Evolutionary conservation across 2,113 vertebrate genomes (phyloP).

Genomic region (Cichladusa arquata): DNA sequence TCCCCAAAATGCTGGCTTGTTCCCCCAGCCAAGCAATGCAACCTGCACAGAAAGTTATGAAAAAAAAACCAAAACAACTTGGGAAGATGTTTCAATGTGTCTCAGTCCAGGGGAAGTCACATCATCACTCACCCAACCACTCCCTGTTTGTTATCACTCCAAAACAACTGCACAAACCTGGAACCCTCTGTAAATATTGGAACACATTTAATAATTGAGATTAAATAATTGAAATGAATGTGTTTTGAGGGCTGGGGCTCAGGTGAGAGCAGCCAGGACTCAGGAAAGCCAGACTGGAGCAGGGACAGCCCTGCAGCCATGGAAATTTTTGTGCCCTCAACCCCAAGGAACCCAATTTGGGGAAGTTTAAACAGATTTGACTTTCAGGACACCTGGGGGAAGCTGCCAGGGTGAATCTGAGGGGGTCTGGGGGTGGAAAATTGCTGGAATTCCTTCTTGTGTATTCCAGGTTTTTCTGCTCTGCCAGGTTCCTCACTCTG

Average conservation of each 20-base stretch:
- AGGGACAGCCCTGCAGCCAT: accelerated
- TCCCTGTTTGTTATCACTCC: neutral
- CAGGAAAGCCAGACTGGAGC: neutral
- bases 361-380: neutral
- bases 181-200: accelerated
- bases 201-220: neutral
- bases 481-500: neutral
- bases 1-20: neutral
- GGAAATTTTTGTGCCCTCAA: neutral
- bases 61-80: no score
- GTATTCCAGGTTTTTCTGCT: neutral
- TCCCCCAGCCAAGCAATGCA: neutral
- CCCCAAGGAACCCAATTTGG: neutral
- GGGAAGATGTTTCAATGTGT: accelerated
- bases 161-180: neutral
- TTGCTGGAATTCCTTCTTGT: neutral
- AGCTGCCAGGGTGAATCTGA: neutral
- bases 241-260: neutral
- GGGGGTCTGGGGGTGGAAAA: neutral
- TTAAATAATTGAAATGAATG: accelerated
- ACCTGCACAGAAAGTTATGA: neutral
- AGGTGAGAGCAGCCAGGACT: neutral
- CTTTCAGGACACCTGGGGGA: neutral
- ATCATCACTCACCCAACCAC: neutral
- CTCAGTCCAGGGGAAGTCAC: accelerated